These are phyloP conservation scores for Catharus minimus DNA, from an alignment of 2,113 vertebrate genomes.

Conservation along the genomic window DNA sequence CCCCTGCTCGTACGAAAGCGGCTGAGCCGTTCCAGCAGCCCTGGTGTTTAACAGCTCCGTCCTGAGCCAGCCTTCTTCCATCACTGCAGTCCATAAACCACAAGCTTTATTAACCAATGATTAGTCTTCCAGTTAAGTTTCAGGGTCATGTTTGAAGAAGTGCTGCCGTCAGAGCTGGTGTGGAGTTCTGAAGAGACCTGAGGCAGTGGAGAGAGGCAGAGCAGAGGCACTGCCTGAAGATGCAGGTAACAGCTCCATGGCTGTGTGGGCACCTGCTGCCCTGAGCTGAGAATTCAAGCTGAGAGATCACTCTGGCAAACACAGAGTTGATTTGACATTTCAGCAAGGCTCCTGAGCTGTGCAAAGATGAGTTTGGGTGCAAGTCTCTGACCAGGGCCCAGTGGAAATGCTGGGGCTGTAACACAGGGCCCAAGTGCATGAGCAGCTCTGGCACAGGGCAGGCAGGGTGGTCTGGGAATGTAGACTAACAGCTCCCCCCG, in stretches of 20 bases:
- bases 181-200: background rate
- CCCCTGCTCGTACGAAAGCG: background rate
- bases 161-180: background rate
- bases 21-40: background rate
- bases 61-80: background rate
- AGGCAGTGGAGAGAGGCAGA: background rate
- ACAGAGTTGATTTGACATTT: background rate
- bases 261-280: fast-evolving
- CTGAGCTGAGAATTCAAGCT: background rate
- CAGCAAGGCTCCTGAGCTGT: background rate
- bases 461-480: background rate
- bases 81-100: constrained; percentile 20
- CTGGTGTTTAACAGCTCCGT: background rate
- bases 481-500: background rate
- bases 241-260: background rate
- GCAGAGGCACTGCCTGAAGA: background rate
- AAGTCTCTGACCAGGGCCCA: background rate
- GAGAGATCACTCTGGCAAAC: background rate
- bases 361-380: background rate
- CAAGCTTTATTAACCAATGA: constrained; percentile 36
- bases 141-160: background rate
- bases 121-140: constrained; percentile 16
- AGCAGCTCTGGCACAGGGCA: background rate
- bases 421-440: background rate
- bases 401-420: fast-evolving